A percentile compares a stretch with the other conserved stretches of the same genome.
These are phyloP conservation scores for Pteromalus puparum DNA, from an alignment of 1,140 invertebrate genomes.

Conservation along the genomic window DNA sequence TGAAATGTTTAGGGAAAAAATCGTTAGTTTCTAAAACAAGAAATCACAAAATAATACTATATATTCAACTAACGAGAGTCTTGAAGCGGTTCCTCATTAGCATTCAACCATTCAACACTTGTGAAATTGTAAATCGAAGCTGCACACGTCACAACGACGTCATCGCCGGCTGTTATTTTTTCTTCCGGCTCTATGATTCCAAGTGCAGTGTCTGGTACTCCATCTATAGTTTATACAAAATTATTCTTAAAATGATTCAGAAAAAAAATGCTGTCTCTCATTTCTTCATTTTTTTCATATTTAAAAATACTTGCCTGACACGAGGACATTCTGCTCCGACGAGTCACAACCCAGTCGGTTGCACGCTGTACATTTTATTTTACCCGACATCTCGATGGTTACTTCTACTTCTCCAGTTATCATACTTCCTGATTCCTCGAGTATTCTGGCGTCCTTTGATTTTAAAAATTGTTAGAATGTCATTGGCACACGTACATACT, in stretches of 20 bases:
- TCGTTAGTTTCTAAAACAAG: not conserved
- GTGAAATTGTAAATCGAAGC: constrained; percentile 77
- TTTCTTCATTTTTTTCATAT: not conserved
- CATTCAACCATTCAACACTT: constrained; percentile 69
- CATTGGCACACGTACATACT: not conserved
- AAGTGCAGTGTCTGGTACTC: constrained; percentile 68
- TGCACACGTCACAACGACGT: constrained; percentile 75
- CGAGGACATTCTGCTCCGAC: constrained; percentile 55
- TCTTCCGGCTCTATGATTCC: constrained; percentile 66
- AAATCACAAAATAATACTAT: not conserved
- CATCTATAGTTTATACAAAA: constrained; percentile 59
- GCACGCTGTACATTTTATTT: constrained; percentile 61
- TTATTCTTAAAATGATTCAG: not conserved
- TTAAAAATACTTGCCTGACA: constrained; percentile 60
- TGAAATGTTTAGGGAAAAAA: constrained; percentile 41
- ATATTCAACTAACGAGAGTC: constrained; percentile 4
- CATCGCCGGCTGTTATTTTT: constrained; percentile 74
- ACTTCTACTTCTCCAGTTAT: constrained; percentile 51
- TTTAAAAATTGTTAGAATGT: not conserved
- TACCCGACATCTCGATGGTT: constrained; percentile 57
- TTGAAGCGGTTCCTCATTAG: constrained; percentile 24
- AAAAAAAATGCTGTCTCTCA: not conserved
- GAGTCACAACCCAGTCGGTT: constrained; percentile 61
- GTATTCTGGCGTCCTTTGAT: constrained; percentile 19
- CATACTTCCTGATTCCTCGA: not conserved